Percentiles rank a stretch among this genome's conserved stretches.
These are phyloP conservation scores for Protodeltote pygarga DNA, from an alignment of 2,888 invertebrate genomes.

Conservation along the genomic window DNA sequence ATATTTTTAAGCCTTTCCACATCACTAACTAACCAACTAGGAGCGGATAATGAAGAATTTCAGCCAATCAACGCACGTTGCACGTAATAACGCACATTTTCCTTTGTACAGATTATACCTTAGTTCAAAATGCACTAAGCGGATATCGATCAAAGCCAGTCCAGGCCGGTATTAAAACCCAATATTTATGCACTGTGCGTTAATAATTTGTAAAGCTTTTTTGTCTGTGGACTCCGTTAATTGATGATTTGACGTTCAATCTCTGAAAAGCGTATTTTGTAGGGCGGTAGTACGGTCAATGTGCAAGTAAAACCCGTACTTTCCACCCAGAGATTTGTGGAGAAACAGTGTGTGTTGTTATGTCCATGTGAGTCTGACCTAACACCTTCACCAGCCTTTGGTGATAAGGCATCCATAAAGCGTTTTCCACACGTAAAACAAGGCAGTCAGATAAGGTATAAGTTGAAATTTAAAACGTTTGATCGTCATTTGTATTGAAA, in stretches of 20 bases:
- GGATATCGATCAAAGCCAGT: conserved; percentile 49
- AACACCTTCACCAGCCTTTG: too few relatives aligned
- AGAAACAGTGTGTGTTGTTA: too few relatives aligned
- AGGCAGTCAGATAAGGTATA: too few relatives aligned
- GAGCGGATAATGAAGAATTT: conserved; percentile 42
- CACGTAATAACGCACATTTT: conserved; percentile 47
- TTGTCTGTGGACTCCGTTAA: conserved; percentile 26
- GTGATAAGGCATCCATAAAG: too few relatives aligned
- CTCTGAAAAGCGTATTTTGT: conserved; percentile 15
- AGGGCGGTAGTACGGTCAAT: too few relatives aligned
- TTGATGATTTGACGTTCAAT: conserved; percentile 10
- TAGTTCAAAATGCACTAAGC: conserved; percentile 47
- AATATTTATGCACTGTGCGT: conserved; percentile 44
- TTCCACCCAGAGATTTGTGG: too few relatives aligned
- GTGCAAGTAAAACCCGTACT: too few relatives aligned
- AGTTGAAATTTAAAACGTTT: too few relatives aligned
- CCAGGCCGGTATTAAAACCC: conserved; percentile 42
- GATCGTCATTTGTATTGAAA: too few relatives aligned
- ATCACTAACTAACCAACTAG: conserved; percentile 29
- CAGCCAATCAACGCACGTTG: conserved; percentile 44
- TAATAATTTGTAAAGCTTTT: conserved; percentile 40
- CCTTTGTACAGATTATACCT: conserved; percentile 55
- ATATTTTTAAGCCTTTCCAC: conserved; percentile 8
- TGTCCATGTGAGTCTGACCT: too few relatives aligned
- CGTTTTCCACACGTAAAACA: too few relatives aligned